phyloP scores from a whole-genome alignment of 92 coral and sea anemone genomes.

The Bergia sp. region DNA sequence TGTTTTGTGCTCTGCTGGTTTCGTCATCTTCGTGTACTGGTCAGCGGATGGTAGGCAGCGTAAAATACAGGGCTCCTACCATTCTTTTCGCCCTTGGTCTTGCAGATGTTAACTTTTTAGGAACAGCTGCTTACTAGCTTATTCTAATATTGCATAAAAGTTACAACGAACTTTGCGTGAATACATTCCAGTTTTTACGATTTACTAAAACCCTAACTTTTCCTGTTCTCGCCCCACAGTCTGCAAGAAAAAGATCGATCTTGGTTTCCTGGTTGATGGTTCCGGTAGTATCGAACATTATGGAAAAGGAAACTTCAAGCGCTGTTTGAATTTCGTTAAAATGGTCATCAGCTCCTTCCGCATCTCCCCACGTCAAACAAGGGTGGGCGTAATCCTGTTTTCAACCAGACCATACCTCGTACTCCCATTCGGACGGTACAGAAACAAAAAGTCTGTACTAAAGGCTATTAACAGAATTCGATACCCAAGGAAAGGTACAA shows the following conservation, averaged over 20 bases:
- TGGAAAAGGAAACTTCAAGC: slow-evolving; percentile 52
- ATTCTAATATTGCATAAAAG: no score
- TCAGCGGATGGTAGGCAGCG: no score
- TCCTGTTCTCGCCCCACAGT: slow-evolving; percentile 20
- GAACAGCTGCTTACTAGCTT: no score
- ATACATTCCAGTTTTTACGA: neutral
- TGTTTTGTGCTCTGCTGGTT: no score
- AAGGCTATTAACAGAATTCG: slow-evolving; percentile 25
- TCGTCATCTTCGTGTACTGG: no score
- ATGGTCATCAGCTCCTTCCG: slow-evolving; percentile 32
- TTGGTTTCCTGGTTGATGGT: slow-evolving; percentile 51
- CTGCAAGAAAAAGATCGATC: slow-evolving; percentile 63
- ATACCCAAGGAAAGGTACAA: slow-evolving; percentile 47
- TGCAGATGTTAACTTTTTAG: no score
- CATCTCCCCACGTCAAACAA: slow-evolving; percentile 27
- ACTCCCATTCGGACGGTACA: slow-evolving; percentile 26
- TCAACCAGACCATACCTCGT: slow-evolving; percentile 3
- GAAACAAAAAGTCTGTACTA: neutral
- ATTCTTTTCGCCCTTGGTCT: no score
- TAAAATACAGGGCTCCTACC: no score
- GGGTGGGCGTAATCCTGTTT: slow-evolving; percentile 48
- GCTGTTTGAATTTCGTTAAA: slow-evolving; percentile 47
- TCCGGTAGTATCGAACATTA: slow-evolving; percentile 53
- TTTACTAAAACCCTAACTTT: neutral
- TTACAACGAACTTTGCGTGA: neutral